phyloP scores from a whole-genome alignment of 1,140 invertebrate genomes.

The Idris sp. region DNA sequence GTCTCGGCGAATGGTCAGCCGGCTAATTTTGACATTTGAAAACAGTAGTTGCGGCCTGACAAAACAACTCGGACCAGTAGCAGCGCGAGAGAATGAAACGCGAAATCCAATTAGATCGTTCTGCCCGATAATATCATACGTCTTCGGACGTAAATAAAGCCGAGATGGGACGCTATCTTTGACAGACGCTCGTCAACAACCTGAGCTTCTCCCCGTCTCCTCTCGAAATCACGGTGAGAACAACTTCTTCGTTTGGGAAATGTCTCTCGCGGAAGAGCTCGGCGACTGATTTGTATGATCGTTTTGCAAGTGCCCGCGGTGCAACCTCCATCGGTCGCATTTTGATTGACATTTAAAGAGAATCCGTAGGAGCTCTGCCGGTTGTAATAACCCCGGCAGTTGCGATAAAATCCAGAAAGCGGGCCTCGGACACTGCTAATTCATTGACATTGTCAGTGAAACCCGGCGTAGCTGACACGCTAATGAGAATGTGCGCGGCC shows the following conservation, averaged over 20 bases:
- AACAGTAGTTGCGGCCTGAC: slow-evolving; percentile 20
- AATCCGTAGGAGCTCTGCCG: slow-evolving; percentile 38
- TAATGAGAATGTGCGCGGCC: slow-evolving; percentile 45
- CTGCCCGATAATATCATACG: slow-evolving; percentile 24
- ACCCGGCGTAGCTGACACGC: slow-evolving; percentile 42
- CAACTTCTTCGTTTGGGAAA: neutral
- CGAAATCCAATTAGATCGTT: slow-evolving; percentile 43
- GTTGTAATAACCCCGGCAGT: slow-evolving; percentile 13
- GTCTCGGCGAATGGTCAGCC: slow-evolving; percentile 22
- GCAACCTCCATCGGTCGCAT: slow-evolving; percentile 37
- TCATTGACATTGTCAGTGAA: slow-evolving; percentile 55
- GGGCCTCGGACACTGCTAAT: slow-evolving; percentile 35
- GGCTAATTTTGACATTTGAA: slow-evolving; percentile 45
- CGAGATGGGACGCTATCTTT: slow-evolving; percentile 14
- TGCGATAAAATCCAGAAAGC: slow-evolving; percentile 45
- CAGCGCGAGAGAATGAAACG: slow-evolving; percentile 10
- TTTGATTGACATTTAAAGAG: slow-evolving; percentile 33
- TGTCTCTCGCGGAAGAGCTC: slow-evolving; percentile 22
- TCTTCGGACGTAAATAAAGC: slow-evolving; percentile 29
- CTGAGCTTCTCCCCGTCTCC: too few species aligned
- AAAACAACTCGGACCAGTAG: too few species aligned
- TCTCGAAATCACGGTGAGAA: too few species aligned
- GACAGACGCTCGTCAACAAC: too few species aligned
- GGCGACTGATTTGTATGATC: slow-evolving; percentile 44
- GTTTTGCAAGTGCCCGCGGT: slow-evolving; percentile 21